These are phyloP conservation scores for Panopea generosa DNA, from an alignment of 2,888 invertebrate species.

Conservation along the genomic window DNA sequence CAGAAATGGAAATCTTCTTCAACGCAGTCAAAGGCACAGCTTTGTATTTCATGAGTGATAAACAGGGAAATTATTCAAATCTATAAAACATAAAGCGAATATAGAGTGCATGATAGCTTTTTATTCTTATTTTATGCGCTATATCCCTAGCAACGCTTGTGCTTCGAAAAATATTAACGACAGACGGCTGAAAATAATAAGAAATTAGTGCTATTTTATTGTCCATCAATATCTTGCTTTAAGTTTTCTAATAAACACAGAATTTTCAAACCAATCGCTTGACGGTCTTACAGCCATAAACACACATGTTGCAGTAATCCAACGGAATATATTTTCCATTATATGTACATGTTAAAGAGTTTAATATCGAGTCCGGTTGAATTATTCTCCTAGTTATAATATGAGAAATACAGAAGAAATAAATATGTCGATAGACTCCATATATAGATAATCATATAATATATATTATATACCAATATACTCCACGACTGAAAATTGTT, in stretches of 20 bases:
- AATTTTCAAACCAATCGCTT: background rate
- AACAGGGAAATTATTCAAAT: constrained; percentile 50
- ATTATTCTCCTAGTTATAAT: no score
- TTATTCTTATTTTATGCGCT: constrained; percentile 50
- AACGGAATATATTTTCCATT: background rate
- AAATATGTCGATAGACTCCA: no score
- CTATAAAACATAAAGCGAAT: constrained; percentile 52
- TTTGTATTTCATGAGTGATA: constrained; percentile 19
- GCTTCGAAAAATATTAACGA: constrained; percentile 39
- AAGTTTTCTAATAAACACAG: constrained; percentile 16
- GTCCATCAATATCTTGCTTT: constrained; percentile 15
- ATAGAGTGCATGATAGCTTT: constrained; percentile 53
- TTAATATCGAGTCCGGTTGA: no score
- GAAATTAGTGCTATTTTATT: constrained; percentile 29
- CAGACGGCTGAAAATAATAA: constrained; percentile 28
- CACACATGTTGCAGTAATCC: constrained; percentile 13
- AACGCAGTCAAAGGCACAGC: constrained; percentile 4
- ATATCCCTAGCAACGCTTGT: constrained; percentile 39
- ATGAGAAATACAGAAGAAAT: no score
- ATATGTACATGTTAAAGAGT: background rate
- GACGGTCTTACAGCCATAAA: constrained; percentile 11
- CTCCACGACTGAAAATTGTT: no score
- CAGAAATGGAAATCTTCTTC: constrained; percentile 18
- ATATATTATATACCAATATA: no score
- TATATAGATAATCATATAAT: no score